Base-by-base conservation (phyloP, 2,797 vertebrate species). In the Pantherophis vulpinus region DNA sequence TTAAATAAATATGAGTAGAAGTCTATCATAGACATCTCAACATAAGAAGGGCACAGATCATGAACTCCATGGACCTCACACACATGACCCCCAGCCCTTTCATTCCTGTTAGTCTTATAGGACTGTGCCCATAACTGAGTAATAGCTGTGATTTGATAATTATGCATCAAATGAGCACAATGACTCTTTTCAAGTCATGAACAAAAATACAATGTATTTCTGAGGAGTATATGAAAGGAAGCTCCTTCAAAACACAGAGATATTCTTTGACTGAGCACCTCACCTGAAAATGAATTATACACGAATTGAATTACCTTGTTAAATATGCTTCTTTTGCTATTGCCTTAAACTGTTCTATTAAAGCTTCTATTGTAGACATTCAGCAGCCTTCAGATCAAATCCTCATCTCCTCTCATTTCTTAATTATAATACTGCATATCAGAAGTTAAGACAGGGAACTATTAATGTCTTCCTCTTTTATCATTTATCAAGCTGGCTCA, bases 401-500 rank as follows among this genome's bases (percentile, higher is more conserved):
- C 2, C 60, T 47, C 54, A 74, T 56, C 27, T 87, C 61, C 51
- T 94, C 23, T 87, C 16, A 32, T 83, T 96, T 90, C 91, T 9
- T 89, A 91, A 87, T 91, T 83, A 95, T 91, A 79, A 94, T 14
- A 54, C 42, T 88, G 91, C 47, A 32, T 58, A 94, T 90, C 92
- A 0, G 0, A 79, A 92, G 56, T 92, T 89, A 87, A 94, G 47
- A 47, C 2, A 1, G n/a, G 59, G 12, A 94, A 8, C 90, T 92
- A 70, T 60, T 93, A 92, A 54, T 0, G 1, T 60, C n/a, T 27
- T 87, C 6, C 4, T 25, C 2, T 0, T 90, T 96, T 91, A 94
- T 93, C 93, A 94, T 94, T 55, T 74, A 37, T 74, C n/a, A 74
- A 74, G 66, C 56, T 61, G 13, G 23, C 95, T 86, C 59, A 95